Base-by-base conservation (phyloP, 2,888 invertebrate genomes). In the Eupithecia pulchellata region DNA sequence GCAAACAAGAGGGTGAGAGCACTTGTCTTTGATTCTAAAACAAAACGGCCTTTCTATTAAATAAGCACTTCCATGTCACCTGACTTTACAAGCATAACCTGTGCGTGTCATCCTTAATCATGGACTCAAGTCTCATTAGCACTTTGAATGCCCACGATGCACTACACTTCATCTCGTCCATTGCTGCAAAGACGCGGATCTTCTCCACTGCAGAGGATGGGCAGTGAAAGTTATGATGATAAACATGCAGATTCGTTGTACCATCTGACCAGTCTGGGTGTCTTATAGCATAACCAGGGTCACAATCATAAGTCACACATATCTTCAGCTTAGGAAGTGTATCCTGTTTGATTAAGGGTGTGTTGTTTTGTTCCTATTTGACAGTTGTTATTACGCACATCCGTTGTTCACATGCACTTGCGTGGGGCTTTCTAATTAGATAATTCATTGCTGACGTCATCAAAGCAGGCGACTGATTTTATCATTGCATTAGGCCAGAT, bases 391-490 rank as follows among this genome's bases (percentile, higher is more conserved):
- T 88, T 89, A 85, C 89, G 89, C 88, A 91, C 91, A 90, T 93
- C 93, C 93, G 91, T 85, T 82, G 83, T 80, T 86, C 83, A 84
- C 85, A 89, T 88, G 86, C 84, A 86, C 82, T 85, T 89, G 91
- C 86, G 84, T 88, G 88, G 85, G 84, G 86, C 88, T 86, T 88
- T 88, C 86, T 88, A 89, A 90, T 91, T 87, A 90, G 80, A 78
- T 86, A 87, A 88, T 84, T 70, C 67, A 78, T 77, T 83, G 81
- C 76, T 82, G 83, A 86, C 86, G 85, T 86, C 85, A 86, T 68
- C 68, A 68, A 67, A 72, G 69, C 68, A 73, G 79, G 75, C 73
- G 73, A 80, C 80, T 67, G 73, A 81, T 79, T 80, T 78, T 34
- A 61, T 61, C 25, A 61, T 61, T 20, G 20, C 13, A n/a, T 34